Percentiles rank a stretch among this genome's conserved stretches.
Evolutionary conservation across 1,140 invertebrate species (phyloP).

Genomic region (Euborellia annulipes): DNA sequence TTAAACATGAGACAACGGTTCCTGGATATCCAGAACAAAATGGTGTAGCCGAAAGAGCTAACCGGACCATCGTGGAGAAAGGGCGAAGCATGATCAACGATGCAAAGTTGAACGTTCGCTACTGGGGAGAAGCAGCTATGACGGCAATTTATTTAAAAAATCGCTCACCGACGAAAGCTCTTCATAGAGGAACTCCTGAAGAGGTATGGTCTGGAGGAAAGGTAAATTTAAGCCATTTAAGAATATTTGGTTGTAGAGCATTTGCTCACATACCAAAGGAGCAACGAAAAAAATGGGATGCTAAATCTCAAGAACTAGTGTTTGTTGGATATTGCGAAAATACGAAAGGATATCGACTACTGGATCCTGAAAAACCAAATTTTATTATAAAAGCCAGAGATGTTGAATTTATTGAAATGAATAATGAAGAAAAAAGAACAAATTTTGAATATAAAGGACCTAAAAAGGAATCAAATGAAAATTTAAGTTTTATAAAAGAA

Average conservation of each 20-base stretch:
- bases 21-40: conserved; percentile 22
- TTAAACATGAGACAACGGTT: conserved; percentile 16
- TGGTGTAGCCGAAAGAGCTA: conserved; percentile 20
- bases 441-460: too few species aligned
- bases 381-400: conserved; percentile 1
- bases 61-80: conserved; percentile 18
- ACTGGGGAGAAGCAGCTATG: conserved; percentile 24
- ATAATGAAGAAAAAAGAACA: background rate
- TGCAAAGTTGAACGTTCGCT: conserved; percentile 12
- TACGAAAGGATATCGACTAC: conserved; percentile 12
- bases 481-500: background rate
- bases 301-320: conserved; percentile 13
- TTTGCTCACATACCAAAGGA: conserved; percentile 17
- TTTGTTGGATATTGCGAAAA: conserved; percentile 17
- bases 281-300: conserved; percentile 15
- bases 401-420: conserved; percentile 2
- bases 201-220: conserved; percentile 16
- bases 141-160: conserved; percentile 23
- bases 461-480: too few species aligned
- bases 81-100: conserved; percentile 17
- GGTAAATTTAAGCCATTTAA: conserved; percentile 16
- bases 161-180: conserved; percentile 15
- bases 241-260: conserved; percentile 18
- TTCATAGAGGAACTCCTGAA: conserved; percentile 16
- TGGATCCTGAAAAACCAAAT: conserved; percentile 6